These are phyloP conservation scores for Mesorhabditis belari DNA, from an alignment of 2,888 invertebrate genomes.

Conservation along the genomic window DNA sequence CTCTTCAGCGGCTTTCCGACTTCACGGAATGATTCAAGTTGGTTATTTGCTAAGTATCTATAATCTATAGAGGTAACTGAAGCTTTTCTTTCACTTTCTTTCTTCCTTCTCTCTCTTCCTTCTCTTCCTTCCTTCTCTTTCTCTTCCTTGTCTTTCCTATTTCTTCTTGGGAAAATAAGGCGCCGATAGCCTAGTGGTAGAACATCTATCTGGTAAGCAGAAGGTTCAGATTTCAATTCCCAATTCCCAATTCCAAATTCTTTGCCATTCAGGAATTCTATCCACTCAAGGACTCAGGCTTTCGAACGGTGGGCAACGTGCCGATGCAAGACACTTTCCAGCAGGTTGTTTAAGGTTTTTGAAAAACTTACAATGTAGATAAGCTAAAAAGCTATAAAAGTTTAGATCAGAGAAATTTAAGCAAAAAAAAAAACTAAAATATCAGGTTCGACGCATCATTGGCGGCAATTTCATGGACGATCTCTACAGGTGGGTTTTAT, in stretches of 20 bases:
- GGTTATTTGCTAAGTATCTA: neutral
- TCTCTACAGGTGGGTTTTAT: constrained; percentile 18
- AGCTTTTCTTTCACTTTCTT: too few species aligned
- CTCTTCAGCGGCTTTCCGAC: constrained; percentile 84
- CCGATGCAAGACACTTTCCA: constrained; percentile 29
- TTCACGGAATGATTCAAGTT: constrained; percentile 88
- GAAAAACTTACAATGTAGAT: neutral
- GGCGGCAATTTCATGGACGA: constrained; percentile 13
- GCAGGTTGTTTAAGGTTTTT: constrained; percentile 3
- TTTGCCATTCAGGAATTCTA: constrained; percentile 31
- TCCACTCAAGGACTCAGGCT: constrained; percentile 34
- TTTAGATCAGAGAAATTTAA: too few species aligned
- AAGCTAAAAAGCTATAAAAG: neutral
- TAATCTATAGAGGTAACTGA: too few species aligned
- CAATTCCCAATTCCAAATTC: too few species aligned
- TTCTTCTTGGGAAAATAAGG: too few species aligned
- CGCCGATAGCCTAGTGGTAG: too few species aligned
- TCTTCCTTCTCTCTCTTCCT: too few species aligned
- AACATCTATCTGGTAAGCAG: too few species aligned
- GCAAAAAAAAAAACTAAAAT: too few species aligned
- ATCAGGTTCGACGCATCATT: constrained; percentile 17
- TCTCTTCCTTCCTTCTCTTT: too few species aligned
- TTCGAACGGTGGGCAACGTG: constrained; percentile 28
- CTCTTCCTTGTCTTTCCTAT: too few species aligned
- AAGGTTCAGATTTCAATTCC: too few species aligned